Evolutionary conservation across 2,113 vertebrate genomes (phyloP).

Genomic region (Pipra filicauda): DNA sequence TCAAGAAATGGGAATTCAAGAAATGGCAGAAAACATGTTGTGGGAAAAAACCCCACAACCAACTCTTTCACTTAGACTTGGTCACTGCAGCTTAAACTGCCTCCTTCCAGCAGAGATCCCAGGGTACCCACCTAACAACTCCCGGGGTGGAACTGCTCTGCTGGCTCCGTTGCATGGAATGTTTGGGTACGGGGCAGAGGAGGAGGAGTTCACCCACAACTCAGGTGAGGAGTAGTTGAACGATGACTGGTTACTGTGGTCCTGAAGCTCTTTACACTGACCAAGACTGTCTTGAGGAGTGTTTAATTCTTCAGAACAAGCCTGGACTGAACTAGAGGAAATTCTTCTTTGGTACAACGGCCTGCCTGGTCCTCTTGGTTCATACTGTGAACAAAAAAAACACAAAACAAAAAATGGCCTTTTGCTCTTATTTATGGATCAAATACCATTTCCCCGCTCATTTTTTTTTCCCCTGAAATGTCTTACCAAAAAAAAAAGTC

Average conservation of each 20-base stretch:
- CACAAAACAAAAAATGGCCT: neutral
- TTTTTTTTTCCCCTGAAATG: neutral
- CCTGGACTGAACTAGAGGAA: slow-evolving; percentile 90
- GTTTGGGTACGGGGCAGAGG: slow-evolving; percentile 89
- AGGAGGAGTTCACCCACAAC: slow-evolving; percentile 88
- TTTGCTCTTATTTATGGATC: neutral
- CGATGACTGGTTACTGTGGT: slow-evolving; percentile 80
- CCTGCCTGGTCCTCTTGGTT: slow-evolving; percentile 97
- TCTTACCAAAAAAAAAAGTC: neutral
- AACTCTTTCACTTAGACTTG: neutral
- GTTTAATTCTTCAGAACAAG: slow-evolving; percentile 83
- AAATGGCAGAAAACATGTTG: neutral
- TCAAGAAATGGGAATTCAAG: neutral
- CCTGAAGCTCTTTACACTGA: slow-evolving; percentile 87
- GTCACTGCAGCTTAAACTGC: neutral
- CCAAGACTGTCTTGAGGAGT: slow-evolving; percentile 81
- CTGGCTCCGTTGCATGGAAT: slow-evolving; percentile 97
- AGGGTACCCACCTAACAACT: slow-evolving; percentile 82
- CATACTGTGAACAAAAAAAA: slow-evolving; percentile 81
- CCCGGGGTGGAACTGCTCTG: slow-evolving; percentile 85
- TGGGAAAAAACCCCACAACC: neutral
- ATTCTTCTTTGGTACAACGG: slow-evolving; percentile 98
- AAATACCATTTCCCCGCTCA: neutral
- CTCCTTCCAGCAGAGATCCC: neutral
- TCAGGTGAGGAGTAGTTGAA: slow-evolving; percentile 88